Percentiles rank a stretch among this genome's conserved stretches.
These are phyloP conservation scores for Drosophila kikkawai DNA, from an alignment of 1,140 invertebrate species.

Conservation along the genomic window DNA sequence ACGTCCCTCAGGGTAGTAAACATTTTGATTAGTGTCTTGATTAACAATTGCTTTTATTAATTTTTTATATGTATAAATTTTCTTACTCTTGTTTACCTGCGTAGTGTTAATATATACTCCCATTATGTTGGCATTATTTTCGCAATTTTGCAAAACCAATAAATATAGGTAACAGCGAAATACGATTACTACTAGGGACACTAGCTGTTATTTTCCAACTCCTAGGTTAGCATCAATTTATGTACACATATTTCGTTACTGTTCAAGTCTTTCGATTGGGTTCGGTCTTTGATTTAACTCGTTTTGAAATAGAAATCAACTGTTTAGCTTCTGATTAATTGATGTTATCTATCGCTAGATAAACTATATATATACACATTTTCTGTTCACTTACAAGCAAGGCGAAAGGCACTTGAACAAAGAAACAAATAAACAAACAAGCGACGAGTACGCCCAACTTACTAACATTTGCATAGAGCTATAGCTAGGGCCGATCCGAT, in stretches of 20 bases:
- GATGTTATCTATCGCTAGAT: constrained; percentile 41
- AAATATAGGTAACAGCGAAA: constrained; percentile 26
- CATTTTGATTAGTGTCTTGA: constrained; percentile 53
- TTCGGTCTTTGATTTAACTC: constrained; percentile 5
- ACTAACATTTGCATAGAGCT: constrained; percentile 28
- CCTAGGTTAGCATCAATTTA: constrained; percentile 9
- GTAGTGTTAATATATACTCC: constrained; percentile 37
- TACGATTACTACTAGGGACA: constrained; percentile 12
- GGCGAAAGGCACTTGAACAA: constrained; percentile 75
- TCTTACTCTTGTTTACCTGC: constrained; percentile 43
- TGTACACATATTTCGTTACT: constrained; percentile 24
- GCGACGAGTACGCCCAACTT: constrained; percentile 48
- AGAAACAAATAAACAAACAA: constrained; percentile 70
- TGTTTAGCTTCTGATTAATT: constrained; percentile 36
- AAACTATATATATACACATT: constrained; percentile 33
- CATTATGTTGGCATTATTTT: constrained; percentile 32
- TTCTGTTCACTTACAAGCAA: constrained; percentile 49
- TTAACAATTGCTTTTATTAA: constrained; percentile 73
- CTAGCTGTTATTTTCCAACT: constrained; percentile 15
- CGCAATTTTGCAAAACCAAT: constrained; percentile 16
- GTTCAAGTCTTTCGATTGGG: constrained; percentile 36
- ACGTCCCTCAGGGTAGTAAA: constrained; percentile 17
- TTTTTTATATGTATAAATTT: constrained; percentile 42
- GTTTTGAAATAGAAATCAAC: constrained; percentile 6
- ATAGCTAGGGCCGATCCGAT: constrained; percentile 18